Conservation (phyloP, 2,888 invertebrate species). For the Ditylenchus weischeri region DNA sequence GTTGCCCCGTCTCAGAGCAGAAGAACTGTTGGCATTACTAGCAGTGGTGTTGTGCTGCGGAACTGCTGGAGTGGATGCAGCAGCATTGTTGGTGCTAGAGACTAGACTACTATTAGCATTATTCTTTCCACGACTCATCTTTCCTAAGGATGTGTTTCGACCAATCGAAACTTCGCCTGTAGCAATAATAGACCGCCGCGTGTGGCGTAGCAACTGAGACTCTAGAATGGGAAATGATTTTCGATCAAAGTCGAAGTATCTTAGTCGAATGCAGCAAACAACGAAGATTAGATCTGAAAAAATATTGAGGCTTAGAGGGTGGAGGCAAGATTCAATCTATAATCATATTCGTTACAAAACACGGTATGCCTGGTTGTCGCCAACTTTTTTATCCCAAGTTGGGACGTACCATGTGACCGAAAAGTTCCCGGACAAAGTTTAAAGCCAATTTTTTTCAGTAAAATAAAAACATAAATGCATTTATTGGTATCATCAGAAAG, state of each 20-base stretch:
- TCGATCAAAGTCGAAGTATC: slow-evolving; percentile 1
- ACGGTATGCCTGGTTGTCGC: too few relatives aligned
- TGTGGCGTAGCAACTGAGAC: slow-evolving; percentile 3
- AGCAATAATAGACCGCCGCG: slow-evolving; percentile 8
- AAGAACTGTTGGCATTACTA: not conserved
- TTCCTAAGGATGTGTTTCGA: slow-evolving; percentile 9
- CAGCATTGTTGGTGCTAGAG: slow-evolving; percentile 10
- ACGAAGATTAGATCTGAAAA: not conserved
- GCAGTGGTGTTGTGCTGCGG: slow-evolving; percentile 18
- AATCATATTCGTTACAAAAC: too few relatives aligned
- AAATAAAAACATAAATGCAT: too few relatives aligned
- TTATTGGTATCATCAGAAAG: too few relatives aligned
- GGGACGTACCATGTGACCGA: too few relatives aligned
- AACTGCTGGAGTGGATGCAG: slow-evolving; percentile 8
- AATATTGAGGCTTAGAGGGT: too few relatives aligned
- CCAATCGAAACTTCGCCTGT: slow-evolving; percentile 4
- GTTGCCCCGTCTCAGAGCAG: slow-evolving; percentile 30
- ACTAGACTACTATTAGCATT: slow-evolving; percentile 6
- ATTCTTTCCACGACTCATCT: slow-evolving; percentile 15
- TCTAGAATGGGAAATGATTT: not conserved
- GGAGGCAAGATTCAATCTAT: too few relatives aligned
- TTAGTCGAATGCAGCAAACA: not conserved
- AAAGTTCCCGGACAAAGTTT: too few relatives aligned
- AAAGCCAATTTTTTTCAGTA: too few relatives aligned
- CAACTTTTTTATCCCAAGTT: too few relatives aligned